Percentiles rank a stretch among this genome's conserved stretches.
Evolutionary conservation across 2,113 vertebrate species (phyloP).

Genomic region (Bucco capensis): DNA sequence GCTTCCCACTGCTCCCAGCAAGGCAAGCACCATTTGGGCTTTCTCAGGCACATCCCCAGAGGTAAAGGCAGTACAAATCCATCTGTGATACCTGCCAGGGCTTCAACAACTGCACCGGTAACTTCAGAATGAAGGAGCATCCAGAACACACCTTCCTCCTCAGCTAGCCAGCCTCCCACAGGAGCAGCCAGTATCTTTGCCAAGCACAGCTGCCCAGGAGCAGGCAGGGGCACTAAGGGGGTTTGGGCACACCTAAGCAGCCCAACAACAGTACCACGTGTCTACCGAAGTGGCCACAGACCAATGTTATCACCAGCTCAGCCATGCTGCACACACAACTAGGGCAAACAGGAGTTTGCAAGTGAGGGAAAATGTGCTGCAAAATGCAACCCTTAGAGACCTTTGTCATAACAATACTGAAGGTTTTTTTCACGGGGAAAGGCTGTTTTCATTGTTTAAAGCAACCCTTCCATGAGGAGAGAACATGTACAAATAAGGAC

Average conservation of each 20-base stretch:
- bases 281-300: not conserved
- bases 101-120: not conserved
- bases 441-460: not conserved
- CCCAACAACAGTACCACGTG: not conserved
- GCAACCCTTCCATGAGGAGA: not conserved
- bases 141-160: not conserved
- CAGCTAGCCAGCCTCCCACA: accelerated
- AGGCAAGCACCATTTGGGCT: accelerated
- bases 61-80: not conserved
- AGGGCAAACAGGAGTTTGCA: not conserved
- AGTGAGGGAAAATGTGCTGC: not conserved
- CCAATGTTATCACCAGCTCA: not conserved
- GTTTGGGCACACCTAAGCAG: too few relatives aligned
- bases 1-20: not conserved
- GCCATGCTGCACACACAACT: accelerated
- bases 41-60: not conserved
- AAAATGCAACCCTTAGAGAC: not conserved
- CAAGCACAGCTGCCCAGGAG: not conserved
- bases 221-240: accelerated
- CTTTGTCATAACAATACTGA: accelerated
- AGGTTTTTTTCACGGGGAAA: not conserved
- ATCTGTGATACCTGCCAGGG: too few relatives aligned
- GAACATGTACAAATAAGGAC: not conserved
- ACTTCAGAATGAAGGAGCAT: not conserved
- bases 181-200: accelerated